These are phyloP conservation scores for Drosophila sturtevanti DNA, from an alignment of 1,140 invertebrate genomes.

Conservation along the genomic window DNA sequence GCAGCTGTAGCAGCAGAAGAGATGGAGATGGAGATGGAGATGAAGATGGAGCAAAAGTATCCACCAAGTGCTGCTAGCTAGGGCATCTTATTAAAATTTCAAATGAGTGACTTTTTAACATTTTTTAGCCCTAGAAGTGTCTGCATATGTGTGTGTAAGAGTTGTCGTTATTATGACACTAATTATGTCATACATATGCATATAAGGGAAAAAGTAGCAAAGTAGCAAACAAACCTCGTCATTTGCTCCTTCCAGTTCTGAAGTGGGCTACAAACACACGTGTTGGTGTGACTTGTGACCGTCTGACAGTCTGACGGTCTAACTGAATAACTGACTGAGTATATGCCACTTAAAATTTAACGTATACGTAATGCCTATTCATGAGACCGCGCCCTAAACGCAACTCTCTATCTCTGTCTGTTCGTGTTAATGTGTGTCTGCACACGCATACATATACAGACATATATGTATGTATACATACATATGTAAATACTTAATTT, in stretches of 20 bases:
- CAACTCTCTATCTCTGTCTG: not conserved
- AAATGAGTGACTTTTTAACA: slow-evolving; percentile 74
- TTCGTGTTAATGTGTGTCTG: slow-evolving; percentile 10
- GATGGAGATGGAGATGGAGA: not conserved
- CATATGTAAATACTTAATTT: slow-evolving; percentile 54
- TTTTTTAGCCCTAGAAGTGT: slow-evolving; percentile 36
- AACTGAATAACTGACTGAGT: slow-evolving; percentile 38
- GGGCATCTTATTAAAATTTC: slow-evolving; percentile 69
- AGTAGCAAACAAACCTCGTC: slow-evolving; percentile 68
- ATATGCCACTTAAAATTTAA: slow-evolving; percentile 80
- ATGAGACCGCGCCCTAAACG: slow-evolving; percentile 40
- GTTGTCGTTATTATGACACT: slow-evolving; percentile 70
- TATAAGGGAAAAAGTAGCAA: slow-evolving; percentile 57
- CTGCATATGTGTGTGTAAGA: slow-evolving; percentile 21
- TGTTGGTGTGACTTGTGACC: not conserved
- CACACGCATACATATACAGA: too few species aligned
- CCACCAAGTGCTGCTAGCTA: not conserved
- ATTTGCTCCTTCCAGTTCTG: not conserved
- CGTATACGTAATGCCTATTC: slow-evolving; percentile 77
- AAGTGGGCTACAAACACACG: not conserved
- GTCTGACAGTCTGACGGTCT: slow-evolving; percentile 11
- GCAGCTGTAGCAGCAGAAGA: not conserved
- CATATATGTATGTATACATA: not conserved
- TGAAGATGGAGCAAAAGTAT: not conserved
- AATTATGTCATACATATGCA: slow-evolving; percentile 81